A percentile compares a stretch with the other conserved stretches of the same genome.
Conservation (phyloP, 2,113 vertebrate genomes). For the Oreochromis tanganicae region DNA sequence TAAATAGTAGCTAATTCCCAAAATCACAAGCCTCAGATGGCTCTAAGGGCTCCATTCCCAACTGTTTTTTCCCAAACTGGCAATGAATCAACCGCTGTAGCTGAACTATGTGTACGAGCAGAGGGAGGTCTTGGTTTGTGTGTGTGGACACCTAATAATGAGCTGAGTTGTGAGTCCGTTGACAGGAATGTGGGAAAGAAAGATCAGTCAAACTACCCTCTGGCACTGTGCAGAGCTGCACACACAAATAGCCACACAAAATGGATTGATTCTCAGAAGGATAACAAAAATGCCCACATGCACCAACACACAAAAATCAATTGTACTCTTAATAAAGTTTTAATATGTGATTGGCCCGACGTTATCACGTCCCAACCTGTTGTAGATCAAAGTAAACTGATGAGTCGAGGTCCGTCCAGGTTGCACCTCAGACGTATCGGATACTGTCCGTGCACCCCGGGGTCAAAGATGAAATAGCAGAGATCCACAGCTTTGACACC, state of each 20-base stretch:
- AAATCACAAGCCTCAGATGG: not conserved
- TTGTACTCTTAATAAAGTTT: not conserved
- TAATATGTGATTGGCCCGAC: not conserved
- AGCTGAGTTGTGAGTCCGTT: conserved; percentile 13
- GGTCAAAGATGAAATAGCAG: conserved; percentile 46
- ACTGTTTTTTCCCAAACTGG: not conserved
- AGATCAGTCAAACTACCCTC: conserved; percentile 7
- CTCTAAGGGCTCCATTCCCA: not conserved
- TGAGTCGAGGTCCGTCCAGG: not conserved
- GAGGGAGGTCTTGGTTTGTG: not conserved
- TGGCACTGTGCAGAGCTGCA: not conserved
- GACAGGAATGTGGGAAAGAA: conserved; percentile 30
- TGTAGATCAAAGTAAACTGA: conserved; percentile 7
- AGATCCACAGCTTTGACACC: not conserved
- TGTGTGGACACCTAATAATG: conserved; percentile 1
- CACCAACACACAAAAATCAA: not conserved
- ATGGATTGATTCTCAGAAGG: not conserved
- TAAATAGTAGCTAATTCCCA: not conserved
- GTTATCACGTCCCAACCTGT: not conserved
- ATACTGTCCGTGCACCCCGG: not conserved
- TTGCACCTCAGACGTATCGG: not conserved
- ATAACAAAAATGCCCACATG: not conserved
- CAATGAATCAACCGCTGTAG: not conserved
- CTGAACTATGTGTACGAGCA: not conserved
- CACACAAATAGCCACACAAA: not conserved